Evolutionary conservation across 2,888 invertebrate species (phyloP), one percentile per base, ranked within the genome.

Genomic region (Drosophila acutilabella): DNA sequence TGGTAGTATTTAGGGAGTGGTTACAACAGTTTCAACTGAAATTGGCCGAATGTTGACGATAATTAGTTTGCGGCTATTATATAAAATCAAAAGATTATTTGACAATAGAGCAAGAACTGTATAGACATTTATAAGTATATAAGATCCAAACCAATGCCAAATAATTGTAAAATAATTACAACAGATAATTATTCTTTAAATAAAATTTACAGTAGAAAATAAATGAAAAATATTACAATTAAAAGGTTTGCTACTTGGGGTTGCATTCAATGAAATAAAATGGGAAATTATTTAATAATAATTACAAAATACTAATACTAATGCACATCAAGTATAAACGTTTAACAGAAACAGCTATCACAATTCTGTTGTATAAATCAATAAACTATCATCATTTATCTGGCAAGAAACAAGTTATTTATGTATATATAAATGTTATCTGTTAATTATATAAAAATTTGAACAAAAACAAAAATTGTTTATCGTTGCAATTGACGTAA

Each of bases 271-370:
- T 33, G 4, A 14, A 61, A 61, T 33, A n/a, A 36, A 57, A 6
- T 11, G 47, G 18, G 1, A 50, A 50, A 59, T 36, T 14, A 50
- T 13, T 59, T 40, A 38, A 16, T 26, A 47, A 30, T n/a, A 26
- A 41, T 47, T 41, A 47, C 16, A 51, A 56, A 26, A 47, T 60
- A 57, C 53, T 68, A 64, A 58, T 64, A 73, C 73, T 60, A 61
- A 41, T 30, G 53, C 53, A 60, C 50, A 54, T 44, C 56, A 44
- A n/a, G 41, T 53, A 48, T 45, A 41, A 30, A 30, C 30, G 8
- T 30, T 30, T 8, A 59, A 70, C 52, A 70, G 70, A 78, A 78
- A 74, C 58, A 70, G 47, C 64, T 78, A 76, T 76, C 76, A 76
- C 76, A 76, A 76, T 60, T 65, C 70, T 64, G 60, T 70, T 45